phyloP scores from a whole-genome alignment of 2,888 invertebrate genomes.

The Listrodromus nycthemerus region DNA sequence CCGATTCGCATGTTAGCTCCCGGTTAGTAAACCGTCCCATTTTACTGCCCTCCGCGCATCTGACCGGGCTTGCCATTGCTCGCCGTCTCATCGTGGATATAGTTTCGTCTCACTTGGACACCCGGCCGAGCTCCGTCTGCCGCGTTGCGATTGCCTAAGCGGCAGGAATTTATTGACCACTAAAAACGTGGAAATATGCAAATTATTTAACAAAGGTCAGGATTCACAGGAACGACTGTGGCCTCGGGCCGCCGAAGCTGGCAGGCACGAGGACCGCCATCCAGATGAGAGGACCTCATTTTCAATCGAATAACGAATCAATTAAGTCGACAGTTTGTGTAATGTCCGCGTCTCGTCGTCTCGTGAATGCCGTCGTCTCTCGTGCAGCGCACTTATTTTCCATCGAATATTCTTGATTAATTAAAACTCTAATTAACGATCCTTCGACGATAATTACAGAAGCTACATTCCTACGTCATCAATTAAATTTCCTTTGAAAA shows the following conservation, averaged over 20 bases:
- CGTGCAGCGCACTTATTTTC: slow-evolving; percentile 40
- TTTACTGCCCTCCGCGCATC: slow-evolving; percentile 74
- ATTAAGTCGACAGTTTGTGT: slow-evolving; percentile 67
- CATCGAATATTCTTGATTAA: slow-evolving; percentile 63
- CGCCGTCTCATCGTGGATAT: slow-evolving; percentile 66
- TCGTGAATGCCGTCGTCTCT: slow-evolving; percentile 53
- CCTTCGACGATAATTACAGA: slow-evolving; percentile 39
- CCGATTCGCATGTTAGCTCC: slow-evolving; percentile 68
- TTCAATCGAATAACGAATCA: slow-evolving; percentile 70
- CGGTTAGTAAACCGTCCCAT: slow-evolving; percentile 78
- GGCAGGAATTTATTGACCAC: slow-evolving; percentile 81
- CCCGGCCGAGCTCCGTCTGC: slow-evolving; percentile 73
- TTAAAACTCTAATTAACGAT: slow-evolving; percentile 66
- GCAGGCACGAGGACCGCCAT: slow-evolving; percentile 30
- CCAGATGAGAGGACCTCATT: slow-evolving; percentile 43
- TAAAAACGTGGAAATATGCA: slow-evolving; percentile 82
- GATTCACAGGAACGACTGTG: slow-evolving; percentile 75
- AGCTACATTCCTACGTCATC: neutral
- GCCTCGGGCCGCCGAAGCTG: slow-evolving; percentile 48
- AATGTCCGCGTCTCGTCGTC: slow-evolving; percentile 15
- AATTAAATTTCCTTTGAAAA: neutral
- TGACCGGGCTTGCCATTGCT: slow-evolving; percentile 66
- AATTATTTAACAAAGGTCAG: slow-evolving; percentile 82
- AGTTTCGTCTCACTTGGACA: slow-evolving; percentile 73
- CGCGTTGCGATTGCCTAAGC: slow-evolving; percentile 80